Conservation (phyloP, 2,113 vertebrate species). For the Motacilla alba region DNA sequence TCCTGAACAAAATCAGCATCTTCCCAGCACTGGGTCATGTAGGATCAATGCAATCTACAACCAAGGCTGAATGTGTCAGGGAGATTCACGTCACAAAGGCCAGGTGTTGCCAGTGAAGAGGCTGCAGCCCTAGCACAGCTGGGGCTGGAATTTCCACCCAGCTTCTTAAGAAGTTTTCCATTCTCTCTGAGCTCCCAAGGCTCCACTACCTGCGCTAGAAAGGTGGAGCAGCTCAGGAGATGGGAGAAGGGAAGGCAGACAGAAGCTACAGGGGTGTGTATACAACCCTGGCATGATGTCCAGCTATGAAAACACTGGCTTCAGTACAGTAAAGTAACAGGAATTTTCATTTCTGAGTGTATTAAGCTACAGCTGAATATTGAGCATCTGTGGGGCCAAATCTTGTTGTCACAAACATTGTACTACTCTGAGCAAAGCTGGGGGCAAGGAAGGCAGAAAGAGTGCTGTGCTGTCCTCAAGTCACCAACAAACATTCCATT, state of each 20-base stretch:
- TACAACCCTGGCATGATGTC: not conserved
- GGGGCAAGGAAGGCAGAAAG: not conserved
- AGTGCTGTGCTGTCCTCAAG: not conserved
- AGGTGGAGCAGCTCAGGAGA: not conserved
- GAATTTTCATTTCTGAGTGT: not conserved
- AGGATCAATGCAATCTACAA: not conserved
- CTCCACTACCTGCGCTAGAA: not conserved
- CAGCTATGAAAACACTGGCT: not conserved
- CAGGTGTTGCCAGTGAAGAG: not conserved
- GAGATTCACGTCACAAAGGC: not conserved
- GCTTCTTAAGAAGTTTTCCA: not conserved
- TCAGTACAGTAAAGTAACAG: not conserved
- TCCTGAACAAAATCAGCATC: not conserved
- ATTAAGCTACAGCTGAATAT: not conserved
- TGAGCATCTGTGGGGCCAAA: not conserved
- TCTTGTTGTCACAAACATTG: not conserved
- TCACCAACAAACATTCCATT: not conserved
- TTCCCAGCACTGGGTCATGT: not conserved
- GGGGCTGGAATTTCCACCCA: not conserved
- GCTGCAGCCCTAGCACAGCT: not conserved
- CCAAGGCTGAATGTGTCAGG: not conserved
- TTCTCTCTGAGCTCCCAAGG: not conserved
- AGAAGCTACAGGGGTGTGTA: not conserved
- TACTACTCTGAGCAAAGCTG: not conserved
- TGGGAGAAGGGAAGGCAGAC: not conserved